These are phyloP conservation scores for Anaspis maculata DNA, from an alignment of 2,888 invertebrate species.

Conservation along the genomic window DNA sequence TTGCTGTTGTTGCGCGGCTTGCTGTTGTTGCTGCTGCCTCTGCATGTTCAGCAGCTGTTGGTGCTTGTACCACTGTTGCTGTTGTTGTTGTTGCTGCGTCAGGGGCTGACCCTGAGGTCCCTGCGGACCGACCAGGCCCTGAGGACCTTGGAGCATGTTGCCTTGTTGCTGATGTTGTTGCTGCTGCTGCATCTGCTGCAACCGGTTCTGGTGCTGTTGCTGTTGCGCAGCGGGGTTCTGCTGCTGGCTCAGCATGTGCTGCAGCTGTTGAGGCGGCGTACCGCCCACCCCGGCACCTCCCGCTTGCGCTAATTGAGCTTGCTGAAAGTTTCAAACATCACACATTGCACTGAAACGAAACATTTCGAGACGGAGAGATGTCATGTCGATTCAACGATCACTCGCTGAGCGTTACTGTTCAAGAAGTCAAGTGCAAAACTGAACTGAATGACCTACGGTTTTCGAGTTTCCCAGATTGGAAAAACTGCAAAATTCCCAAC, in stretches of 20 bases:
- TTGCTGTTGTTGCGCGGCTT: constrained; percentile 53
- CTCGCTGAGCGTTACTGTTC: too few species aligned
- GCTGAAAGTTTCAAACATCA: too few species aligned
- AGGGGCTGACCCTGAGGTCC: constrained; percentile 28
- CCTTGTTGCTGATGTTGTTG: too few species aligned
- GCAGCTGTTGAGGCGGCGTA: constrained; percentile 47
- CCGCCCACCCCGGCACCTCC: constrained; percentile 31
- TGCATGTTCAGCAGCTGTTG: constrained; percentile 40
- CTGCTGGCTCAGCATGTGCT: constrained; percentile 42
- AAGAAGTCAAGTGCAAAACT: too few species aligned
- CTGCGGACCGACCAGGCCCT: constrained; percentile 23
- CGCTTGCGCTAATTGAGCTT: constrained; percentile 32
- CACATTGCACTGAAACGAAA: too few species aligned
- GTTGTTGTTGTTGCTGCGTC: constrained; percentile 31
- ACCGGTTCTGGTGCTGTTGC: constrained; percentile 40
- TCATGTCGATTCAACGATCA: too few species aligned
- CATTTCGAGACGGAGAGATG: too few species aligned
- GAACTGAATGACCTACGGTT: too few species aligned
- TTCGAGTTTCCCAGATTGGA: too few species aligned
- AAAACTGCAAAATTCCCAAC: too few species aligned
- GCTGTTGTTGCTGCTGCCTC: constrained; percentile 46
- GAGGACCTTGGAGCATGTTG: constrained; percentile 33
- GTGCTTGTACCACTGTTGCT: constrained; percentile 40
- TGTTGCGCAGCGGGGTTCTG: constrained; percentile 25
- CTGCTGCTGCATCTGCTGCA: constrained; percentile 42